phyloP scores from a whole-genome alignment of 2,797 vertebrate genomes.

The Sebastes ruberrimus region DNA sequence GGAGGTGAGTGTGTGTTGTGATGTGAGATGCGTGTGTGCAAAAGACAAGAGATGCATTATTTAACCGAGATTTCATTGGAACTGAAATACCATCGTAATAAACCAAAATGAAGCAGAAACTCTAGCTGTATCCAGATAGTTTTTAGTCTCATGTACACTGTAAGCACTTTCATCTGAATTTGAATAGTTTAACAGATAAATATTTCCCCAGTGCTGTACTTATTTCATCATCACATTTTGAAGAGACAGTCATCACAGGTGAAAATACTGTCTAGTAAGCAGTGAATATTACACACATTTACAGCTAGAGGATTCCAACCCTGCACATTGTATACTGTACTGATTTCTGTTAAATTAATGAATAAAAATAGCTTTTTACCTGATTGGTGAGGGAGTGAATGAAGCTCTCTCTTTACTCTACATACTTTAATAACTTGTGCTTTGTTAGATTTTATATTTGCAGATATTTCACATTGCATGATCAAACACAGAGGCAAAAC shows the following conservation, averaged over 20 bases:
- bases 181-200: slow-evolving; percentile 13
- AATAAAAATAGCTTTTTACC: neutral
- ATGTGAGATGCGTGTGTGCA: neutral
- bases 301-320: neutral
- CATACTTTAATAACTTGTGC: neutral
- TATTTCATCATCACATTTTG: neutral
- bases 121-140: neutral
- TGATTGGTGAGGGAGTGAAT: neutral
- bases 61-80: slow-evolving; percentile 9
- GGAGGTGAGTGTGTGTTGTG: neutral
- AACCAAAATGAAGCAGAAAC: slow-evolving; percentile 8
- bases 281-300: neutral
- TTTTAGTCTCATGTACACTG: neutral
- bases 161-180: slow-evolving; percentile 11
- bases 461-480: neutral
- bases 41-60: neutral
- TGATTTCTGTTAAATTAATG: neutral
- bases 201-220: neutral
- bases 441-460: neutral
- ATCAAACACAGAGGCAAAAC: neutral
- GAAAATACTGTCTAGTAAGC: neutral
- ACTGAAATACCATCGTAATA: slow-evolving; percentile 15
- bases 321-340: neutral
- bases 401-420: neutral
- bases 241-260: neutral